phyloP scores from a whole-genome alignment of 2,888 invertebrate genomes.

The Argyresthia goedartella region DNA sequence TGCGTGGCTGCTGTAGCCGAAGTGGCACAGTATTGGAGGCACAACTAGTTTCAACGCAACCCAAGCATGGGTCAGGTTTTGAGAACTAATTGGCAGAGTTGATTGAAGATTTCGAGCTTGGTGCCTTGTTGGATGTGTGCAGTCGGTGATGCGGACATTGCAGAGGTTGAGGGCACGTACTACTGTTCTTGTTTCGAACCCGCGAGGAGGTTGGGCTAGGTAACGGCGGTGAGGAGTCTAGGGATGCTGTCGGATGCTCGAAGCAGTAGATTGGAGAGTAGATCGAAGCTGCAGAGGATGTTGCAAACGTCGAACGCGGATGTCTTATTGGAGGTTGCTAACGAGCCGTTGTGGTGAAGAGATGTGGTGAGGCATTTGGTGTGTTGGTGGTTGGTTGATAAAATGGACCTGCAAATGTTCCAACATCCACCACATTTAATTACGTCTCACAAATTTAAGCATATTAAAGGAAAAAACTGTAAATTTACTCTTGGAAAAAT shows the following conservation, averaged over 20 bases:
- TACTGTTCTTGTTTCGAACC: slow-evolving; percentile 34
- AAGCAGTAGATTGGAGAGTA: slow-evolving; percentile 50
- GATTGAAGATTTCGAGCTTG: slow-evolving; percentile 38
- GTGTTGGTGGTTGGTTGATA: slow-evolving; percentile 71
- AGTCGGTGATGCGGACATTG: slow-evolving; percentile 48
- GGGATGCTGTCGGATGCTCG: slow-evolving; percentile 53
- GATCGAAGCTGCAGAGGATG: slow-evolving; percentile 54
- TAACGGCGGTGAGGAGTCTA: slow-evolving; percentile 51
- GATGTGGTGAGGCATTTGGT: slow-evolving; percentile 69
- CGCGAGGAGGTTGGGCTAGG: slow-evolving; percentile 40
- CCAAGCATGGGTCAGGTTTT: slow-evolving; percentile 30
- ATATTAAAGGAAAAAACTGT: neutral
- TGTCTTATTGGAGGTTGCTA: slow-evolving; percentile 44
- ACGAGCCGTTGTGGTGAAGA: slow-evolving; percentile 66
- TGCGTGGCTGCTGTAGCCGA: slow-evolving; percentile 58
- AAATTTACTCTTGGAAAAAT: neutral
- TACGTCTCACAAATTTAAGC: slow-evolving; percentile 28
- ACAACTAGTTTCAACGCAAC: slow-evolving; percentile 40
- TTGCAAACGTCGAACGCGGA: slow-evolving; percentile 55
- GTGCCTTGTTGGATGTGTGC: slow-evolving; percentile 52
- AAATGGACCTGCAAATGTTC: slow-evolving; percentile 72
- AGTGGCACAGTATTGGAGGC: slow-evolving; percentile 32
- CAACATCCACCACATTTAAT: slow-evolving; percentile 71
- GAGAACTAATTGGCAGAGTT: slow-evolving; percentile 31
- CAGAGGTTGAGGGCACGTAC: slow-evolving; percentile 36